phyloP scores from a whole-genome alignment of 2,113 vertebrate genomes.

The Lepus europaeus region DNA sequence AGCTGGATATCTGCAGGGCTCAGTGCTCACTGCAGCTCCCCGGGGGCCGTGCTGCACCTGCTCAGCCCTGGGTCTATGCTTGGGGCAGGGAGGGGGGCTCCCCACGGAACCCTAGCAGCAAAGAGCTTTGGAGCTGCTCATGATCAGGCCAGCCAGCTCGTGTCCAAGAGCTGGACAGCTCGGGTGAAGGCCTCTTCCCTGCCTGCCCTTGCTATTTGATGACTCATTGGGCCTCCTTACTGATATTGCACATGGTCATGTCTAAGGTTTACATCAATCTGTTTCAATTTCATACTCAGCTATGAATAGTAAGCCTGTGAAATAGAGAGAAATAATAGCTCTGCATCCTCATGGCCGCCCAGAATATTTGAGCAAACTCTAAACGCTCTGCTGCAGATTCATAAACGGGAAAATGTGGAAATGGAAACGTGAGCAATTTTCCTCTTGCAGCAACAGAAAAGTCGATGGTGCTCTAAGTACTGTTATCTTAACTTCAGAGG shows the following conservation, averaged over 20 bases:
- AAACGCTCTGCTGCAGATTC: background rate
- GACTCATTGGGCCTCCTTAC: background rate
- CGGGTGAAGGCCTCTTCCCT: too few relatives aligned
- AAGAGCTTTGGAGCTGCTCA: fast-evolving
- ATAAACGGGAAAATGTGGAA: background rate
- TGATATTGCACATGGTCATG: background rate
- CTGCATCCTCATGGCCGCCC: background rate
- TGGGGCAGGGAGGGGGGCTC: too few relatives aligned
- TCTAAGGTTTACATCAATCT: background rate
- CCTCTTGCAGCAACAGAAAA: background rate
- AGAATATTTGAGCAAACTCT: background rate
- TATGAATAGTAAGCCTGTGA: background rate
- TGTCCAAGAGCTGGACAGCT: background rate
- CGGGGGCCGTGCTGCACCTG: too few relatives aligned
- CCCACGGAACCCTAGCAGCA: fast-evolving
- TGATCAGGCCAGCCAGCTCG: background rate
- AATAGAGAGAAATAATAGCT: background rate
- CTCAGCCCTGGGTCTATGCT: too few relatives aligned
- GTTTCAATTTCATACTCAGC: background rate
- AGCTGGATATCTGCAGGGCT: background rate
- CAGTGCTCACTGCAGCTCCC: too few relatives aligned
- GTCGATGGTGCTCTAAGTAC: background rate
- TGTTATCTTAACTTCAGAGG: background rate
- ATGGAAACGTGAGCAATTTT: background rate
- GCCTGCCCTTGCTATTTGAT: background rate